These are phyloP conservation scores for Meghimatium bilineatum DNA, from an alignment of 2,888 invertebrate genomes.

Conservation along the genomic window DNA sequence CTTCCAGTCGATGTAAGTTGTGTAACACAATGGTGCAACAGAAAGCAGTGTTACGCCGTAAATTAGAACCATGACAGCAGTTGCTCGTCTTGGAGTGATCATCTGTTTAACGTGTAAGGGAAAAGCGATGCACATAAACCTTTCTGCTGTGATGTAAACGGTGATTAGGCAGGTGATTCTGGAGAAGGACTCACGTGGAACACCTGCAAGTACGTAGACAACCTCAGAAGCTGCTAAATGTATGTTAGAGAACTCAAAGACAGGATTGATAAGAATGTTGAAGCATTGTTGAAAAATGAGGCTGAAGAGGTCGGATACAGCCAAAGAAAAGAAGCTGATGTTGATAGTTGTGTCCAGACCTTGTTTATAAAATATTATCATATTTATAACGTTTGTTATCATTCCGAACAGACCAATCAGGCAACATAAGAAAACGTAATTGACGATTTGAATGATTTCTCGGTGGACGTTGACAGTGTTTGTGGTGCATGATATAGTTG, in stretches of 20 bases:
- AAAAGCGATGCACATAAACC: not conserved
- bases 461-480: not conserved
- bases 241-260: not conserved
- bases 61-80: not conserved
- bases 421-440: not conserved
- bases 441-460: not conserved
- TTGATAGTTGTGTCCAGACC: not conserved
- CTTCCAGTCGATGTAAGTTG: not conserved
- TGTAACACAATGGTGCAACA: not conserved
- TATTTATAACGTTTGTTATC: not conserved
- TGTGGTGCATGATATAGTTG: too few relatives aligned
- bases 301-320: not conserved
- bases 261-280: not conserved
- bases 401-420: not conserved
- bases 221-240: not conserved
- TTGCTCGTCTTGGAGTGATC: not conserved
- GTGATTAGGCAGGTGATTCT: constrained; percentile 3
- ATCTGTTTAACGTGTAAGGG: not conserved
- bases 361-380: not conserved
- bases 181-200: not conserved
- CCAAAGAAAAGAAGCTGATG: not conserved
- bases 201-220: not conserved
- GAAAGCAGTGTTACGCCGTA: not conserved
- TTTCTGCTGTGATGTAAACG: not conserved
- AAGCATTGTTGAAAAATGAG: not conserved